These are phyloP conservation scores for Danio aesculapii DNA, from an alignment of 2,797 vertebrate species.

Conservation along the genomic window DNA sequence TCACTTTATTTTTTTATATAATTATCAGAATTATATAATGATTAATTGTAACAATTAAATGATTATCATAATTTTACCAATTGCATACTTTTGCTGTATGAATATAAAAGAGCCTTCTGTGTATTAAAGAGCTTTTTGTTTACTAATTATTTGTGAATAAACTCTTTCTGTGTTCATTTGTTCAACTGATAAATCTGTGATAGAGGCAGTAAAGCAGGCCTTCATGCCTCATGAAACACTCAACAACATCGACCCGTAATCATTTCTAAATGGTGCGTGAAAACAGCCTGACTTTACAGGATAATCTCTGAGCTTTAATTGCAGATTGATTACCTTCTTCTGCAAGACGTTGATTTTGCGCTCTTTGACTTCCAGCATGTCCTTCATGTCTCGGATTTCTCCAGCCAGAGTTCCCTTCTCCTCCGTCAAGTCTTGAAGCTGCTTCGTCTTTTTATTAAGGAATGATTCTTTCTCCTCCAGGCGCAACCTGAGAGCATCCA, in stretches of 20 bases:
- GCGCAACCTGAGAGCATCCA: conserved; percentile 94
- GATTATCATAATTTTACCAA: too few species aligned
- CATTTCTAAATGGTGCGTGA: not conserved
- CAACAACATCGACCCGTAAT: not conserved
- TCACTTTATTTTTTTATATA: too few species aligned
- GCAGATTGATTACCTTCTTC: conserved; percentile 88
- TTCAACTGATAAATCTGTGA: not conserved
- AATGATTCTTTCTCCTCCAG: conserved; percentile 98
- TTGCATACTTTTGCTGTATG: too few species aligned
- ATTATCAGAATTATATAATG: too few species aligned
- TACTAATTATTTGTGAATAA: too few species aligned
- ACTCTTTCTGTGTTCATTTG: too few species aligned
- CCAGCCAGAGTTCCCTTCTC: conserved; percentile 97
- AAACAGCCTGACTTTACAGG: not conserved
- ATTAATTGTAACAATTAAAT: too few species aligned
- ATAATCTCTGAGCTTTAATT: not conserved
- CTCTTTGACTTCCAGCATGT: conserved; percentile 99
- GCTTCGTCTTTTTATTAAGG: conserved; percentile 98
- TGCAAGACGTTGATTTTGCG: conserved; percentile 98
- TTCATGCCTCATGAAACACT: too few species aligned
- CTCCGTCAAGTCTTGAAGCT: conserved; percentile 98
- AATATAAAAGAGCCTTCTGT: too few species aligned
- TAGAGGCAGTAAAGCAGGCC: not conserved
- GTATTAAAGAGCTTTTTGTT: too few species aligned
- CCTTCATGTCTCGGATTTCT: conserved; percentile 98